Evolutionary conservation across 1,140 invertebrate genomes (phyloP).

Genomic region (Tetragonula clypearis): DNA sequence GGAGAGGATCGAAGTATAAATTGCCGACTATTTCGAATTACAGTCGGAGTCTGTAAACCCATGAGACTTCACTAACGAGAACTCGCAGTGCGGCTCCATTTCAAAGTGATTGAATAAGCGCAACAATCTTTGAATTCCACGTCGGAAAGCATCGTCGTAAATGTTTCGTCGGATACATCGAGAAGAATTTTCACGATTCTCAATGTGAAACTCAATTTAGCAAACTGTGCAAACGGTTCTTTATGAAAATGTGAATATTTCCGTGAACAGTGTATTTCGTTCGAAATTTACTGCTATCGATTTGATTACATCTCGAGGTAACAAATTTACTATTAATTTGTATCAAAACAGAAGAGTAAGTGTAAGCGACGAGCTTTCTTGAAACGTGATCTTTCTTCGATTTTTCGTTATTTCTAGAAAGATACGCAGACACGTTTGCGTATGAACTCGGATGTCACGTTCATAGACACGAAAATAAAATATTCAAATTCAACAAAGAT

Average conservation of each 20-base stretch:
- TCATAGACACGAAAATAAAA: too few relatives aligned
- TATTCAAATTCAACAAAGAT: too few relatives aligned
- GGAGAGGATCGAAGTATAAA: slow-evolving; percentile 20
- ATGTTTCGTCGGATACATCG: not conserved
- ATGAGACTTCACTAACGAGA: not conserved
- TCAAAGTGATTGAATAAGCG: slow-evolving; percentile 6
- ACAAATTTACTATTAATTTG: not conserved
- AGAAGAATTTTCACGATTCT: not conserved
- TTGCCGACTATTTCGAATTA: slow-evolving; percentile 32
- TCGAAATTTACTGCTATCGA: not conserved
- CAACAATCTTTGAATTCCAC: not conserved
- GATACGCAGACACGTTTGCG: not conserved
- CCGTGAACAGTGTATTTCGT: too few relatives aligned
- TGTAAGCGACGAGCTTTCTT: not conserved
- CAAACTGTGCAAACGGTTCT: not conserved
- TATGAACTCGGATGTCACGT: not conserved
- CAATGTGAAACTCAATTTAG: not conserved
- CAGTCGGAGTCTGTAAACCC: not conserved
- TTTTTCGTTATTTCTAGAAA: not conserved
- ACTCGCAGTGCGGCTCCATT: not conserved
- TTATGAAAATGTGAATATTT: too few relatives aligned
- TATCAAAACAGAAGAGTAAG: not conserved
- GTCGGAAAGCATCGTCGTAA: too few relatives aligned
- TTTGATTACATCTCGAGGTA: not conserved
- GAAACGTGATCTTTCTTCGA: not conserved